Evolutionary conservation across 2,888 invertebrate genomes (phyloP), one percentile per base, ranked within the genome.

Genomic region (Galerucella pusilla): DNA sequence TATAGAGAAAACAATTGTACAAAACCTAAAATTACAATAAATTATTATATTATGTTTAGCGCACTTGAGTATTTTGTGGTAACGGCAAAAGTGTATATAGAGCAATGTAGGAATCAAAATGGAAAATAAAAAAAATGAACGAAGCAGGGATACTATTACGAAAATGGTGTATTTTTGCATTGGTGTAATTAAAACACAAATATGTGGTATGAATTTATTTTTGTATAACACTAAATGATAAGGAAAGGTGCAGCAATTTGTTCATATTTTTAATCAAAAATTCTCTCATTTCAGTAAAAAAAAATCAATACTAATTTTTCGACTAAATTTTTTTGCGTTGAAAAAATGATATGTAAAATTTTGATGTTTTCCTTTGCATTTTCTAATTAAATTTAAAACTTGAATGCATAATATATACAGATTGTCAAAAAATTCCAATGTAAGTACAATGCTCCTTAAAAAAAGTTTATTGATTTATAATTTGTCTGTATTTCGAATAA

Each of bases 101-200:
- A 49, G 69, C 46, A 49, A 20, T 7, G 49, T 28, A 60, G 35
- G 35, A 42, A 42, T 42, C 7, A 42, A 49, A 49, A 60, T 61
- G 52, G 12, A 25, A 61, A 61, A 61, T 4, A 59, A 59, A 71
- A 16, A n/a, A 35, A 63, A 60, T 25, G 11, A 63, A 35, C 0
- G n/a, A 42, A 35, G 63, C 16, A 65, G 20, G 2, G n/a, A 16
- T 65, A 16, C 20, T 16, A 10, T 28, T 49, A 42, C 35, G 35
- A 71, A 25, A 42, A 42, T 42, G 7, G 35, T 71, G 65, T 71
- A 71, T 65, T 71, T 71, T 71, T 71, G 46, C 64, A 65, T 5
- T 59, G 46, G 42, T 12, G 42, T 71, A 42, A 54, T 28, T 42
- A 64, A 49, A 71, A 63, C 52, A 7, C n/a, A n/a, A 52, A 52